Evolutionary conservation across 92 coral and sea anemone genomes (phyloP), one percentile per base, ranked within the genome.

Genomic region (Porites rus): DNA sequence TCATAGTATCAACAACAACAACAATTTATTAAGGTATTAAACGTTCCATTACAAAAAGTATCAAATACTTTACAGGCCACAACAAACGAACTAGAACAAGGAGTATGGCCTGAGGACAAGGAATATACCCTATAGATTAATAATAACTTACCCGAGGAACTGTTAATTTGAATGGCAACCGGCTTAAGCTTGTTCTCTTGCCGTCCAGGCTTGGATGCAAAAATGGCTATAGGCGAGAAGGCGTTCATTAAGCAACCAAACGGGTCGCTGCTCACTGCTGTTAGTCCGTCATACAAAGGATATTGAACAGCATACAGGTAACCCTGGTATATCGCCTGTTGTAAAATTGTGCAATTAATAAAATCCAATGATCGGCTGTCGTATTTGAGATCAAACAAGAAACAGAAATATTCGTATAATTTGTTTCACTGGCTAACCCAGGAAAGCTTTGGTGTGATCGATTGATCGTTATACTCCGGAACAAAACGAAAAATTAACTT

Each of bases 121-220:
- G 61, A 56, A 14, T 4, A 56, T 10, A 10, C 13, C 14, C 60
- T 54, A 54, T 1, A 54, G 13, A 54, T 21, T 13, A n/a, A 1
- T 43, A 4, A 5, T 0, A 70, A 58, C 20, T 83, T 72, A 95
- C 98, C 92, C 89, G 79, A 24, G 3, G 90, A 88, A n/a, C 90
- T 89, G 82, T 96, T 94, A 87, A 91, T 63, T 67, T 96, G 98
- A 63, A 96, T 96, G 22, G 98, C 98, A 10, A 96, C 93, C 0
- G 98, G 95, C 46, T 80, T 89, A 17, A 96, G 83, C 60, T 83
- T 78, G 86, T 92, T 93, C 17, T 88, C 78, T 16, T 38, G 79
- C 61, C 93, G 76, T 71, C 90, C 87, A 56, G 96, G 90, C 70
- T 89, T 92, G 14, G 98, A 94, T 28, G 88, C 96, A 82, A 96